Conservation (phyloP, 2,113 vertebrate genomes). For the Cavia porcellus region DNA sequence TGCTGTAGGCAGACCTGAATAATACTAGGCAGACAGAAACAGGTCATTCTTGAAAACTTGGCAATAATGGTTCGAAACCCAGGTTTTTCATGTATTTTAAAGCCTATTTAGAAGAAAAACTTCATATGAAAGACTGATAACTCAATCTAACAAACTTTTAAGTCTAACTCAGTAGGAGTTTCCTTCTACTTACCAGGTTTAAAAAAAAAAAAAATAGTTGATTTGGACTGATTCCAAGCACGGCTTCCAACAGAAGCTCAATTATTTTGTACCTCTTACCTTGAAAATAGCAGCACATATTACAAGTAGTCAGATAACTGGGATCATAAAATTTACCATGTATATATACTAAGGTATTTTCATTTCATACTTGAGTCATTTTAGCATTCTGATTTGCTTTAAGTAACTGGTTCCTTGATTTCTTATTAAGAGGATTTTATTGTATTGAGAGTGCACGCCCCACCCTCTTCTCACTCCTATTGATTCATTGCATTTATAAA, state of each 20-base stretch:
- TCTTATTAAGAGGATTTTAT: constrained; percentile 16
- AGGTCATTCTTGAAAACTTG: constrained; percentile 57
- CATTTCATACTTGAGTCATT: constrained; percentile 35
- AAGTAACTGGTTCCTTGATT: constrained; percentile 50
- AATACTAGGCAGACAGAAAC: constrained; percentile 47
- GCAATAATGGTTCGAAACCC: background rate
- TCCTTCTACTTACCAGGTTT: background rate
- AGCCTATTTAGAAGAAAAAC: constrained; percentile 17
- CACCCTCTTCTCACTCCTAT: constrained; percentile 53
- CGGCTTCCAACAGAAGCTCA: background rate
- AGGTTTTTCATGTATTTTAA: fast-evolving
- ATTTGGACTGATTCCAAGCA: constrained; percentile 30
- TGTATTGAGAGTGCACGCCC: constrained; percentile 61
- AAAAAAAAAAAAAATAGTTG: background rate
- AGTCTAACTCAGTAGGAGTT: background rate
- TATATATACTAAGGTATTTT: background rate
- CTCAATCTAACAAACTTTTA: constrained; percentile 8
- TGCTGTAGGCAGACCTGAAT: constrained; percentile 37
- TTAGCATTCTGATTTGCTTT: constrained; percentile 29
- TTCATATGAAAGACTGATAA: constrained; percentile 13
- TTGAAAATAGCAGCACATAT: background rate
- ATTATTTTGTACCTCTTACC: background rate
- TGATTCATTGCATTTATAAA: constrained; percentile 83
- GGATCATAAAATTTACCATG: background rate
- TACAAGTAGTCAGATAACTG: background rate